Conservation (phyloP, 2,113 vertebrate species). For the Muntiacus reevesi region DNA sequence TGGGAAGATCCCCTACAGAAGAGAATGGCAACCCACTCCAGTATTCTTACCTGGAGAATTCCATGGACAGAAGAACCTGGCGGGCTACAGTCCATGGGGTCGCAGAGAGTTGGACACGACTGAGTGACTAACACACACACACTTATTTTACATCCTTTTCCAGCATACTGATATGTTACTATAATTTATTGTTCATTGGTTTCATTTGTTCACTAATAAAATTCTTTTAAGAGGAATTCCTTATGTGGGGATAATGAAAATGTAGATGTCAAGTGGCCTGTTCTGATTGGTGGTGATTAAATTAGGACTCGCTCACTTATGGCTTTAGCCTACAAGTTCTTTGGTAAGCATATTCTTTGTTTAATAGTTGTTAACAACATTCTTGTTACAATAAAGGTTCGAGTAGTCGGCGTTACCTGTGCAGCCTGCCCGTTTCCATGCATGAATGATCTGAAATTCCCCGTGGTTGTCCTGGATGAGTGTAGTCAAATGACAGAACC, state of each 20-base stretch:
- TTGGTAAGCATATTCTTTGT: not conserved
- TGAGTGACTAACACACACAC: not conserved
- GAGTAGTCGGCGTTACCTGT: slow-evolving; percentile 84
- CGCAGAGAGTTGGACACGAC: fast-evolving
- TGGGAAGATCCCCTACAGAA: not conserved
- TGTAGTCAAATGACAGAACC: slow-evolving; percentile 88
- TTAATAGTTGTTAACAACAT: not conserved
- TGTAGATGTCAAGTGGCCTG: not conserved
- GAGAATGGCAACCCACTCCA: not conserved
- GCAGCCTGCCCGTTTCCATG: slow-evolving; percentile 84
- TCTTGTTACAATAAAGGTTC: slow-evolving; percentile 74
- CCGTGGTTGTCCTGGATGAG: slow-evolving; percentile 85
- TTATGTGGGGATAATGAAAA: not conserved
- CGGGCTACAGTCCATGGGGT: not conserved
- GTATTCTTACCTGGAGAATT: not conserved
- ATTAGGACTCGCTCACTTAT: not conserved
- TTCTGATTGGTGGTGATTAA: not conserved
- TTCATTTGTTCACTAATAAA: not conserved
- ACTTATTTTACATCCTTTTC: not conserved
- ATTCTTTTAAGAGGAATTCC: not conserved
- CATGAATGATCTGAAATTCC: slow-evolving; percentile 81
- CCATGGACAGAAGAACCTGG: not conserved
- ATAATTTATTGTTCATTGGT: not conserved
- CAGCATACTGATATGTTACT: not conserved
- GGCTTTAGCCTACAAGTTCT: not conserved